Evolutionary conservation across 2,113 vertebrate genomes (phyloP).

Genomic region (Heteronetta atricapilla): DNA sequence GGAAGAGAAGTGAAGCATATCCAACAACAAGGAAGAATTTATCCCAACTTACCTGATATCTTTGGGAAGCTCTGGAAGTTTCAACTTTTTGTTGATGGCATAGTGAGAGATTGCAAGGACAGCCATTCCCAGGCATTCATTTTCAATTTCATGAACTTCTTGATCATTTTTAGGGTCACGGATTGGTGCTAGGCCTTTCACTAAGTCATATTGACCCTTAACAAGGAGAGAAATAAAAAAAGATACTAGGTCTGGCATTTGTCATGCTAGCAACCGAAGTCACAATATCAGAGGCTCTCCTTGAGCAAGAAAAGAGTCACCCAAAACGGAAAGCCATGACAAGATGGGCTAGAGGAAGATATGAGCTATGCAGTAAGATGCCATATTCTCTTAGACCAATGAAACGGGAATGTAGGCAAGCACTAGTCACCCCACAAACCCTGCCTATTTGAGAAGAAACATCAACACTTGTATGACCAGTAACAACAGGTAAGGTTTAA

Average conservation of each 20-base stretch:
- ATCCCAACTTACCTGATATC: constrained; percentile 83
- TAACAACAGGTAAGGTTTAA: accelerated
- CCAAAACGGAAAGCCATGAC: not conserved
- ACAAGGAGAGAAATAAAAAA: not conserved
- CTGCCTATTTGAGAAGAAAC: not conserved
- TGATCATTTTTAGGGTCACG: constrained; percentile 82
- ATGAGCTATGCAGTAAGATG: not conserved
- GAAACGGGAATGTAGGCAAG: not conserved
- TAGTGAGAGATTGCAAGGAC: constrained; percentile 94
- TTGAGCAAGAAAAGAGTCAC: not conserved
- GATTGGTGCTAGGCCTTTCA: constrained; percentile 87
- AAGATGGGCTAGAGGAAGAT: not conserved
- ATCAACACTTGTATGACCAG: not conserved
- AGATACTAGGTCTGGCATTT: not conserved
- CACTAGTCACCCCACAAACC: not conserved
- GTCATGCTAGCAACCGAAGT: not conserved
- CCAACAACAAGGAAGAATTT: not conserved
- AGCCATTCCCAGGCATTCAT: constrained; percentile 97
- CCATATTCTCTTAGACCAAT: not conserved
- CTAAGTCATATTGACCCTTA: constrained; percentile 92
- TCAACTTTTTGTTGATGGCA: constrained; percentile 77
- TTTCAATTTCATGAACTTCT: constrained; percentile 93
- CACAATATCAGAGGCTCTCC: not conserved
- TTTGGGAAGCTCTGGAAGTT: constrained; percentile 79
- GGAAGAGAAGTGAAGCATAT: not conserved